Conservation (phyloP, 2,797 vertebrate genomes). For the Mus minutoides region DNA sequence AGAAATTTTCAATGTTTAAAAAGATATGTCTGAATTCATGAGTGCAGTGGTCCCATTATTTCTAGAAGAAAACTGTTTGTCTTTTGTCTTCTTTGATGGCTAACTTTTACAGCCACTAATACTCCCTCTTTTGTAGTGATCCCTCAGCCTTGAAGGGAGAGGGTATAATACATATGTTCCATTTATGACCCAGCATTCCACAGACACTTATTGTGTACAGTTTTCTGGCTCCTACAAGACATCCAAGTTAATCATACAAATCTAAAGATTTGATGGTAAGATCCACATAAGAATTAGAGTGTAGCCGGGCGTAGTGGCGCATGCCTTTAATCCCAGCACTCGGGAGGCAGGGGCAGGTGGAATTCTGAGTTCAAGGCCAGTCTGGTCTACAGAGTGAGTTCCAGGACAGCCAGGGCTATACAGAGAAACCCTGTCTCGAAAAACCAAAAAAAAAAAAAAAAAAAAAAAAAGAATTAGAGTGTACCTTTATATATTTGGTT, state of each 20-base stretch:
- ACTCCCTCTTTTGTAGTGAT: not conserved
- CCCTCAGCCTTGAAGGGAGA: not conserved
- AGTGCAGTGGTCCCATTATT: not conserved
- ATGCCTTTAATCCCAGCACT: no score
- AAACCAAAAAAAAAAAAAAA: no score
- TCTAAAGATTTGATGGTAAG: not conserved
- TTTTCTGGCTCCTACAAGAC: not conserved
- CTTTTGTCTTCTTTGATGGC: not conserved
- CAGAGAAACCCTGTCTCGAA: no score
- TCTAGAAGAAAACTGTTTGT: no score
- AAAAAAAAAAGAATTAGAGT: no score
- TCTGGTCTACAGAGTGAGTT: no score
- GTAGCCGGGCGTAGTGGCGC: no score
- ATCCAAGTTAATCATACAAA: not conserved
- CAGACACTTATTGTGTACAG: not conserved
- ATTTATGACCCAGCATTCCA: not conserved
- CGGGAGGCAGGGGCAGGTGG: no score
- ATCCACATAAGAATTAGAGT: not conserved
- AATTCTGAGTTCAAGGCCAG: no score
- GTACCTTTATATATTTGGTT: not conserved
- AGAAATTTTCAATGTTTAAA: conserved; percentile 22
- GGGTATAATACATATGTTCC: not conserved
- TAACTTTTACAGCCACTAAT: not conserved
- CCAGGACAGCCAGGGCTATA: no score
- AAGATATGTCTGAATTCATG: not conserved